phyloP scores from a whole-genome alignment of 2,888 invertebrate genomes.

The Priocnemis perturbator region DNA sequence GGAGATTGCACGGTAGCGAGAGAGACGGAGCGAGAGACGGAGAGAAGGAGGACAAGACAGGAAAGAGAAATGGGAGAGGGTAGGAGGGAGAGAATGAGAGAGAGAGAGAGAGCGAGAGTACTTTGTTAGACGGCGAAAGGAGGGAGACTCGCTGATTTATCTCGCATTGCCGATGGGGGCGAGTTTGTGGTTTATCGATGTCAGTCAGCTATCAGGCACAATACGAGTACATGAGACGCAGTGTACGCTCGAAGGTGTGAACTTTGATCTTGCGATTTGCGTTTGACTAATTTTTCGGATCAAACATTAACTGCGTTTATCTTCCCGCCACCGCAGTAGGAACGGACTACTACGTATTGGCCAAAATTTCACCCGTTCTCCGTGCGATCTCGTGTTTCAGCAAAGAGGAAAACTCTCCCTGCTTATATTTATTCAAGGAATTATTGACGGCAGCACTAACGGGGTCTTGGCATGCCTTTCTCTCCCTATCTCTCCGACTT shows the following conservation, averaged over 20 bases:
- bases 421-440: not conserved
- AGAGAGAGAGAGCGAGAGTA: constrained; percentile 17
- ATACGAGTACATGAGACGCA: constrained; percentile 32
- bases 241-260: constrained; percentile 44
- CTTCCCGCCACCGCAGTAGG: not conserved
- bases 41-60: not conserved
- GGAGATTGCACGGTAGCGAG: constrained; percentile 57
- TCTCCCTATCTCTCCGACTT: constrained; percentile 37
- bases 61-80: no score
- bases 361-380: not conserved
- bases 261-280: constrained; percentile 48
- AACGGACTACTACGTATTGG: not conserved
- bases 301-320: no score
- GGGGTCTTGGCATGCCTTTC: constrained; percentile 12
- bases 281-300: constrained; percentile 26
- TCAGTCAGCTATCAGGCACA: constrained; percentile 50
- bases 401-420: not conserved
- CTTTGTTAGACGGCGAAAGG: constrained; percentile 32
- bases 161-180: constrained; percentile 42
- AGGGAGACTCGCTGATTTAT: constrained; percentile 45
- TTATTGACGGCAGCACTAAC: no score
- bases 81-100: constrained; percentile 8
- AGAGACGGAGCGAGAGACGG: constrained; percentile 15
- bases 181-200: constrained; percentile 53
- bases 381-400: not conserved